Conservation (phyloP, 2,113 vertebrate species). For the Arizona elegans region DNA sequence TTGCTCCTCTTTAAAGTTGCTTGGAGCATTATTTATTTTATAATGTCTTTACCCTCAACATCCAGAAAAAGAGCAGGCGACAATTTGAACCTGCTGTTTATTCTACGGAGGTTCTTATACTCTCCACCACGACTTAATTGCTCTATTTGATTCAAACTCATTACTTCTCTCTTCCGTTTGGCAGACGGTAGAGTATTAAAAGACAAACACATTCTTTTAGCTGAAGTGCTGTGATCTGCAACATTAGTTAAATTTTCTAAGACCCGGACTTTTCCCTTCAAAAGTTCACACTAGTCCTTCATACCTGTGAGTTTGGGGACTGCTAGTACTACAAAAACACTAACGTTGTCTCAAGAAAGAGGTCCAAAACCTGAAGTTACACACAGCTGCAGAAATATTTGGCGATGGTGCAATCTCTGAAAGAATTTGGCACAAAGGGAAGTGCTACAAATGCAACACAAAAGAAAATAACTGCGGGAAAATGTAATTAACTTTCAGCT, state of each 20-base stretch:
- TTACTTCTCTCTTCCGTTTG: background rate
- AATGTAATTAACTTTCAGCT: background rate
- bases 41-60: conserved; percentile 43
- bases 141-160: background rate
- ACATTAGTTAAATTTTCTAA: background rate
- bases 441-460: background rate
- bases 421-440: background rate
- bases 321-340: background rate
- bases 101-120: background rate
- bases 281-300: background rate
- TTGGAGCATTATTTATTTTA: conserved; percentile 39
- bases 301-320: background rate
- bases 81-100: background rate
- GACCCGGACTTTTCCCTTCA: background rate
- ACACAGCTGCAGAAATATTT: background rate
- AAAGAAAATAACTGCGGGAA: background rate
- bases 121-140: background rate
- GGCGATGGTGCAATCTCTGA: background rate
- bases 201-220: background rate
- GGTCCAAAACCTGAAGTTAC: background rate
- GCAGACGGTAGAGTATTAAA: background rate
- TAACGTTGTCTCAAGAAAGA: background rate
- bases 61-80: conserved; percentile 4
- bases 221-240: background rate
- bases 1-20: conserved; percentile 37